Evolutionary conservation across 2,888 invertebrate species (phyloP), one percentile per base, ranked within the genome.

Genomic region (Phasia obesa): DNA sequence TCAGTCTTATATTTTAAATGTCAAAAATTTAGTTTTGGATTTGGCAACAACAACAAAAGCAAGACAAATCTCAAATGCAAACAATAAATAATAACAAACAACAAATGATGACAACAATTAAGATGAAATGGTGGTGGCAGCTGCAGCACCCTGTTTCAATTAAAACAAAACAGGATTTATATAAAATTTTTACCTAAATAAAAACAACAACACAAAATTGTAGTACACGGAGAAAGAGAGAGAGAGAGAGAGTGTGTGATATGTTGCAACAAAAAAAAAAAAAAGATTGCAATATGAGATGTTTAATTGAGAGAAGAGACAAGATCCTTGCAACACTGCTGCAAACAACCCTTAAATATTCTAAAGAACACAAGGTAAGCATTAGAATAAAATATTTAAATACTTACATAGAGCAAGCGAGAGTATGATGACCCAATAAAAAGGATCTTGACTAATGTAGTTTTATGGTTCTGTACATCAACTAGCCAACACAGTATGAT

Each of bases 401-500:
- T 42, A 17, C n/a, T 44, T 6, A 15, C 55, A 55, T 53, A 13
- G 35, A 53, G 65, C 11, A 70, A 65, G 7, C 17, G 31, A 51
- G 42, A 78, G 55, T 5, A 25, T 47, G 69, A 25, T 47, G 69
- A 27, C 49, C 31, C 27, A 65, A 67, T 62, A 71, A 73, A 73
- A 77, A 70, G 55, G 81, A 81, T 84, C 82, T 35, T 57, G 31
- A 1, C 11, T 17, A 7, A 73, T 84, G 62, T 84, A 85, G 87
- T 87, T 87, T 88, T 88, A 86, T 88, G 84, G 85, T 85, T 51
- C 67, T 78, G 86, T 86, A 80, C 85, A 84, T 81, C 83, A 73
- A 74, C 74, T 84, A 83, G 84, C 49, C 67, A 86, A 81, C 75
- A 82, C 88, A 90, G 88, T 90, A 84, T 84, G 87, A 88, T 88